phyloP scores from a whole-genome alignment of 2,888 invertebrate genomes.

The Crepidodera aurea region DNA sequence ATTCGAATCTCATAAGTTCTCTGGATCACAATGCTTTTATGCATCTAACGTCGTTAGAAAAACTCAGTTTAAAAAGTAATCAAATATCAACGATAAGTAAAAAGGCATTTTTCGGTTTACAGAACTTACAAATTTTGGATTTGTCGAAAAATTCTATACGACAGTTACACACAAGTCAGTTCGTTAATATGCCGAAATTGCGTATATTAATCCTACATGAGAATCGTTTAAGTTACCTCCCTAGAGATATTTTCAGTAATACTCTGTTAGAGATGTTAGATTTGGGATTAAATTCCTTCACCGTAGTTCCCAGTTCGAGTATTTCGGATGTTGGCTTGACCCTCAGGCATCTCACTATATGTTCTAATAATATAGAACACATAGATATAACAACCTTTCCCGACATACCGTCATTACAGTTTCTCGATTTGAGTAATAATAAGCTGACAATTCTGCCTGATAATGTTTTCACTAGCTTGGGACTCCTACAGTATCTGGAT shows the following conservation, averaged over 20 bases:
- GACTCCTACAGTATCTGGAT: constrained; percentile 80
- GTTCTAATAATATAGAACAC: constrained; percentile 83
- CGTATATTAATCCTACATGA: constrained; percentile 76
- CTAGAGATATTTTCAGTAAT: constrained; percentile 81
- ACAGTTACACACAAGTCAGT: constrained; percentile 81
- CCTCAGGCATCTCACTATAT: constrained; percentile 78
- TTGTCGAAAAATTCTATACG: constrained; percentile 79
- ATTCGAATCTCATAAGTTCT: constrained; percentile 75
- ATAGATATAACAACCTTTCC: constrained; percentile 88
- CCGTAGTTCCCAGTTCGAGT: constrained; percentile 80
- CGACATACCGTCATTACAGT: constrained; percentile 79
- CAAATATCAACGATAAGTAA: constrained; percentile 75
- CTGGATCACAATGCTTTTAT: constrained; percentile 80
- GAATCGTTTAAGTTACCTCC: constrained; percentile 77
- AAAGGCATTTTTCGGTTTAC: constrained; percentile 79
- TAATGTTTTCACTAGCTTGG: constrained; percentile 85
- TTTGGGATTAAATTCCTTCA: constrained; percentile 79
- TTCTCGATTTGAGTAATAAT: constrained; percentile 81
- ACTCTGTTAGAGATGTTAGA: constrained; percentile 83
- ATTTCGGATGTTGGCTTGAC: constrained; percentile 83
- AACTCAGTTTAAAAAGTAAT: constrained; percentile 78
- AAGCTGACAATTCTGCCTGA: constrained; percentile 85
- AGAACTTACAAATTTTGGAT: constrained; percentile 80
- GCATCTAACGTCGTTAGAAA: constrained; percentile 74
- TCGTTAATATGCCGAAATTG: constrained; percentile 77